Base-by-base conservation (phyloP, 2,888 invertebrate genomes). In the Caradrina kadenii region DNA sequence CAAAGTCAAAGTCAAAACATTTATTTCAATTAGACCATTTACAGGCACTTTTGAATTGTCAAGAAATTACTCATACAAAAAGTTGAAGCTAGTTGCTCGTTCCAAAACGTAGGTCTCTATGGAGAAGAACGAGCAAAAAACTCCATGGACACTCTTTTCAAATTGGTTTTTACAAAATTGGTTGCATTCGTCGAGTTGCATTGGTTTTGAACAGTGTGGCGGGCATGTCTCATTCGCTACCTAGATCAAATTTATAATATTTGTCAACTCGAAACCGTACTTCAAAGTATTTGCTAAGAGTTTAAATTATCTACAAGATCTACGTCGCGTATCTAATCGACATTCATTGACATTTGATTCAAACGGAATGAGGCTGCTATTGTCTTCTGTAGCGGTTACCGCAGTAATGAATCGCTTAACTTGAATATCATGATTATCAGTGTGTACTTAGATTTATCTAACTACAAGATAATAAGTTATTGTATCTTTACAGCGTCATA, bases 301-400 rank as follows among this genome's bases (percentile, higher is more conserved):
- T 49, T 58, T 49, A 35, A 10, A 39, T 58, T 67, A 72, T 75
- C 58, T 49, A 15, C 13, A 45, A 58, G 42, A 73, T 76, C 48
- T 75, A 73, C 13, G 48, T 42, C 17, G 17, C 52, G 22, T 76
- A 75, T 69, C 58, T 52, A 52, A 73, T 73, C 72, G 8, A 6
- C 8, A 26, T 55, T 15, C 69, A 56, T 52, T 48, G 55, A 15
- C 55, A 72, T 26, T 67, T 19, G 13, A 55, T 42, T 42, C 26
- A 45, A 54, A 54, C 39, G 15, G 13, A 58, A 55, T 50, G 19
- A 39, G 45, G 49, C 11, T 19, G 53, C 48, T 48, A 39, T 66
- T 72, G 42, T 45, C 17, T 70, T 4, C 13, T 42, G 64, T 55
- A n/a, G 31, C 42, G 5, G 4, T 55, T 63, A 17, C 10, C 2